Conservation (phyloP, 2,888 invertebrate genomes). For the Perizoma affinitatum region DNA sequence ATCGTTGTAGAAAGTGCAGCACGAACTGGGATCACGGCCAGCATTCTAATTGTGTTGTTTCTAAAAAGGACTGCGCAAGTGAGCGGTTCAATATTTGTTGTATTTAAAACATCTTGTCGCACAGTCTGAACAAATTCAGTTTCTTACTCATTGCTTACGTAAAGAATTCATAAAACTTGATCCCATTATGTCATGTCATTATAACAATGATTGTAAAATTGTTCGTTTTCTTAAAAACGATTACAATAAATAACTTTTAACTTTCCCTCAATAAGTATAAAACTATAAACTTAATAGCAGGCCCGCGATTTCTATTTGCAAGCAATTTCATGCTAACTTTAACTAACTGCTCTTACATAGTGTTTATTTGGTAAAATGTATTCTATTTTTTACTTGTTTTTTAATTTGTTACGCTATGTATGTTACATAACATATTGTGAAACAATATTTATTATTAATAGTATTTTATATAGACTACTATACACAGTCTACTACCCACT, state of each 20-base stretch:
- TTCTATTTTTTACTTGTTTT: neutral
- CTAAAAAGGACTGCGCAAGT: conserved; percentile 35
- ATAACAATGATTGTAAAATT: conserved; percentile 5
- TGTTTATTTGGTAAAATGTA: conserved; percentile 4
- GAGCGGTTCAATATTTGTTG: conserved; percentile 18
- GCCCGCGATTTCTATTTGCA: conserved; percentile 48
- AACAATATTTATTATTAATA: too few species aligned
- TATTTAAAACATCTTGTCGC: neutral
- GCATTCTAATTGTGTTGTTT: conserved; percentile 63
- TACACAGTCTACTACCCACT: too few species aligned
- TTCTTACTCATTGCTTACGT: conserved; percentile 3
- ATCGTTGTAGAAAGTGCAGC: conserved; percentile 73
- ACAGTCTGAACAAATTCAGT: neutral
- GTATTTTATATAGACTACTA: too few species aligned
- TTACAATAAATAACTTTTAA: conserved; percentile 25
- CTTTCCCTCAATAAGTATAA: conserved; percentile 43
- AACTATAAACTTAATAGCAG: conserved; percentile 31
- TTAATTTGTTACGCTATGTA: too few species aligned
- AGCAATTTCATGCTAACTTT: conserved; percentile 50
- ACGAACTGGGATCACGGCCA: conserved; percentile 56
- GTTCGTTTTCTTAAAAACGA: conserved; percentile 14
- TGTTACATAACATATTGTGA: too few species aligned
- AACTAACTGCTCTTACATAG: conserved; percentile 21
- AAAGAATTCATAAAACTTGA: conserved; percentile 5
- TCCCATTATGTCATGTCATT: conserved; percentile 2